Evolutionary conservation across 2,888 invertebrate species (phyloP), one percentile per base, ranked within the genome.

Genomic region (Sarcophaga variegata): DNA sequence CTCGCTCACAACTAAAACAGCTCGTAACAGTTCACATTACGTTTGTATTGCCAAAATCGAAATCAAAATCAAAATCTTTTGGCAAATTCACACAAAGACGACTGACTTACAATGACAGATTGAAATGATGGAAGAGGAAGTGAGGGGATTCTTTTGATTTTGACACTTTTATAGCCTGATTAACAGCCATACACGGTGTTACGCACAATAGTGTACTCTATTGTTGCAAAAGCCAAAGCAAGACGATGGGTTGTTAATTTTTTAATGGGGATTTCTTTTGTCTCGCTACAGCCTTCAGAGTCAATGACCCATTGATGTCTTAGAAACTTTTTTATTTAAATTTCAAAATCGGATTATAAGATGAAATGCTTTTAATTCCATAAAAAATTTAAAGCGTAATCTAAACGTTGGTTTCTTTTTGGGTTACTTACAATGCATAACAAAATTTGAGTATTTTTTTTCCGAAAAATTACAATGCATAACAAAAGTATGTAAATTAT

Each of bases 21-120:
- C 22, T 69, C 47, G 75, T 70, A 86, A 69, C 37, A 84, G 47
- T 80, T 76, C 4, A 4, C 17, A 12, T 54, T 79, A 22, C 47
- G 60, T 76, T 59, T 83, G n/a, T 37, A 69, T 74, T 80, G 79
- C 81, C 75, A 86, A 86, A 82, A 70, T 49, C 14, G 2, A 71
- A 60, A 62, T 60, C 69, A 47, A 82, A 79, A 70, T 63, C 69
- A 49, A 70, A 62, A 60, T 17, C 37, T 67, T 67, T 83, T 82
- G 64, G 64, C 67, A 82, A 76, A 76, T 67, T 76, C 66, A 76
- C 60, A 54, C 2, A 63, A 54, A 81, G 72, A 49, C 69, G 37
- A 10, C 37, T 37, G 37, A 37, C 37, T 37, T 8, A 70, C 78
- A 75, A 75, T 79, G 85, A 82, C 78, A 79, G 60, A 63, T 78